Evolutionary conservation across 1,140 invertebrate genomes (phyloP), one percentile per base, ranked within the genome.

Genomic region (Aphis gossypii): DNA sequence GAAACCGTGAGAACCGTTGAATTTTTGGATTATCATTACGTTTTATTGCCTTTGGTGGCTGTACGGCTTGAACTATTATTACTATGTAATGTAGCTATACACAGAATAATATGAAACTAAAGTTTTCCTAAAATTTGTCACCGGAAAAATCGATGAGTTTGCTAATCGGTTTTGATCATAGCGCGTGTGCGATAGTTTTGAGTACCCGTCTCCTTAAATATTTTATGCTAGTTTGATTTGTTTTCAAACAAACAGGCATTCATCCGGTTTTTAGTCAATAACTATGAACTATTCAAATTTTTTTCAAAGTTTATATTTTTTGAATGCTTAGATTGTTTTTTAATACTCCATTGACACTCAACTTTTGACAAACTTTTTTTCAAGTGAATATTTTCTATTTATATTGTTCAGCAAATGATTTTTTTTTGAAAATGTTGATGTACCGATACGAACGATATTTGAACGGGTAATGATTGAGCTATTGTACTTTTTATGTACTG

Each of bases 11-110:
- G 48, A 54, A 89, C 86, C 14, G n/a, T 11, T 21, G 87, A n/a
- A 7, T 51, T 89, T 89, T 89, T 54, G 20, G 48, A 89, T 54
- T 54, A 23, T 89, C 87, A 54, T 89, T 89, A 54, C 48, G 46
- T 89, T 89, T 89, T 54, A 89, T 54, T 54, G 87, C 25, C 3
- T 2, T 2, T 46, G 8, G 2, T 6, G 46, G 18, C 48, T n/a
- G 18, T 23, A 20, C 48, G 20, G 2, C 14, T 60, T 30, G 30
- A 5, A 14, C n/a, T n/a, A n/a, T 30, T n/a, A 18, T 30, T n/a
- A 18, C 30, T 4, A 18, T 68, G n/a, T 18, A n/a, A 76, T 20
- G 30, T n/a, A n/a, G 14, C 18, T 76, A 76, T 76, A n/a, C 2
- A 23, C 5, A 54, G 25, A 89, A 89, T 54, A 2, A 8, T 89